Evolutionary conservation across 2,113 vertebrate species (phyloP), one percentile per base, ranked within the genome.

Genomic region (Zosterops japonicus): DNA sequence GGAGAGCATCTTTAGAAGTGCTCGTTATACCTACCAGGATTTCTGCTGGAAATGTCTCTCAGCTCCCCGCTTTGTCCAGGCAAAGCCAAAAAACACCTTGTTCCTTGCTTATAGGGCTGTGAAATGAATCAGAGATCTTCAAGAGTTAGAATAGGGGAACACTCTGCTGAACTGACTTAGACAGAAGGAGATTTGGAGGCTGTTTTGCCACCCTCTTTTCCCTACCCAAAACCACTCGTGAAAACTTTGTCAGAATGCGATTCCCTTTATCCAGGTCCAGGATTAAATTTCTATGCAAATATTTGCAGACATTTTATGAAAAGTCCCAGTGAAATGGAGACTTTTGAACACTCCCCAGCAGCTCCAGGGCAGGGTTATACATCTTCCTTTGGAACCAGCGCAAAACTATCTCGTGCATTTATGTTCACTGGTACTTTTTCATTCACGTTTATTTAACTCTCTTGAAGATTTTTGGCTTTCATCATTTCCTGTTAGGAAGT

Each of bases 401-500:
- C 52, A 89, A 86, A 88, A 86, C 75, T 74, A 46, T 86, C 87
- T 72, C 28, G 12, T 74, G 49, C 24, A 4, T 92, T 84, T 90
- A 70, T 4, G 4, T 83, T 94, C 88, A 69, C 92, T 90, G 75
- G 24, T 95, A 77, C 85, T 95, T 92, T 80, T 92, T 96, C 87
- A 93, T 91, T 90, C 41, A 44, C 17, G 8, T 94, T 95, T 94
- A 74, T 83, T 96, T 80, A 95, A 92, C 63, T 83, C 79, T 70
- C 71, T n/a, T 27, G 6, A 95, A 91, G 84, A 85, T 57, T 94
- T 95, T 95, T 95, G 95, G 92, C 95, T 92, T 96, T 76, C 79
- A 93, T 71, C 39, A 64, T 69, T 94, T 97, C 94, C 93, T 94
- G 59, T 91, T 85, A 82, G 91, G 87, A 95, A 95, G 72, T 87